Conservation (phyloP, 2,113 vertebrate species). For the Sula dactylatra region DNA sequence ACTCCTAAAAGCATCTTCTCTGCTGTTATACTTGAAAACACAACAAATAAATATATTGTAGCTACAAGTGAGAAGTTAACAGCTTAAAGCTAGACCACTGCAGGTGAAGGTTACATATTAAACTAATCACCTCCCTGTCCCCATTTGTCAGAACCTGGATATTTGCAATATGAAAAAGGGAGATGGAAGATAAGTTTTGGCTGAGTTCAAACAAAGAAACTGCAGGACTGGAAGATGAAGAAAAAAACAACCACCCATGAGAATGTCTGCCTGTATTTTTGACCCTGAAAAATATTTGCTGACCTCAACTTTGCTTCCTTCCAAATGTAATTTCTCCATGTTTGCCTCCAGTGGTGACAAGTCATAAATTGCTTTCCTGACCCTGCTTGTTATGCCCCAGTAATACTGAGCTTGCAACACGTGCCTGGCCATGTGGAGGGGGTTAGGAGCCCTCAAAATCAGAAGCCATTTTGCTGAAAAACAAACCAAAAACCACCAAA, state of each 20-base stretch:
- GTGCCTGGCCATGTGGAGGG: background rate
- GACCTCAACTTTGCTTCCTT: constrained; percentile 3
- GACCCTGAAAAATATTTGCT: constrained; percentile 10
- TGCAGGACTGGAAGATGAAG: background rate
- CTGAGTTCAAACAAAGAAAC: background rate
- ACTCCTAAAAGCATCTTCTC: background rate
- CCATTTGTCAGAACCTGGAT: background rate
- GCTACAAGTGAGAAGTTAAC: background rate
- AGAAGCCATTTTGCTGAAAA: background rate
- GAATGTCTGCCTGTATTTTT: constrained; percentile 7
- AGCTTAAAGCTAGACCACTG: background rate
- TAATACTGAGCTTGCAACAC: background rate
- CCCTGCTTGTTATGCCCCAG: constrained; percentile 11
- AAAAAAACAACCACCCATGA: background rate
- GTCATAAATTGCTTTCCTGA: background rate
- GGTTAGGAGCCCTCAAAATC: background rate
- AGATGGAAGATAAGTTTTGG: background rate
- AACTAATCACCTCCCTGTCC: background rate
- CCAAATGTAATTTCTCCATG: background rate
- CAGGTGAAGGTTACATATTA: background rate
- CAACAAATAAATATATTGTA: background rate
- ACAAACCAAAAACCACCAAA: background rate
- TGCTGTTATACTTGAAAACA: background rate
- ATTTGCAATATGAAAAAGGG: background rate
- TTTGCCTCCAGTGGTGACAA: background rate